These are phyloP conservation scores for Sitophilus oryzae DNA, from an alignment of 1,140 invertebrate genomes.

Conservation along the genomic window DNA sequence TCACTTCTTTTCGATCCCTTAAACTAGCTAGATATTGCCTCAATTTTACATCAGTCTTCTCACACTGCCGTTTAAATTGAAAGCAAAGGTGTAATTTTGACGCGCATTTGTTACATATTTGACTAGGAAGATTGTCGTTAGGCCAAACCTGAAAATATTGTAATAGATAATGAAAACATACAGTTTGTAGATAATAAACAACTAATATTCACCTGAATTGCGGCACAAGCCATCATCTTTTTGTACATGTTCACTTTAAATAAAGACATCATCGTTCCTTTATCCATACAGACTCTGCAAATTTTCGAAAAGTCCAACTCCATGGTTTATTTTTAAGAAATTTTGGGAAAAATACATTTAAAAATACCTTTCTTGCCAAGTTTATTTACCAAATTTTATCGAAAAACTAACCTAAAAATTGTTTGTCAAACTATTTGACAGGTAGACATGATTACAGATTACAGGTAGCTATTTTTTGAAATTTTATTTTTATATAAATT, in stretches of 20 bases:
- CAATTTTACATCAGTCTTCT: conserved; percentile 43
- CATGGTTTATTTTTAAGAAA: too few species aligned
- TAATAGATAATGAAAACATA: background rate
- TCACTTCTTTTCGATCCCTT: conserved; percentile 23
- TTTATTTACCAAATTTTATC: too few species aligned
- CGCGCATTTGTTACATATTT: conserved; percentile 46
- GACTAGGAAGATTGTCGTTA: conserved; percentile 44
- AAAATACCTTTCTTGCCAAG: too few species aligned
- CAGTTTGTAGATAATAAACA: too few species aligned
- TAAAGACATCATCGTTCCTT: conserved; percentile 43
- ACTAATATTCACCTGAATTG: conserved; percentile 40
- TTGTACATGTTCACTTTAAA: conserved; percentile 45
- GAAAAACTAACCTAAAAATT: too few species aligned
- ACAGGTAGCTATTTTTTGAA: too few species aligned
- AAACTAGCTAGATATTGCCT: conserved; percentile 34
- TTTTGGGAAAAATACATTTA: too few species aligned
- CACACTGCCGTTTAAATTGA: conserved; percentile 46
- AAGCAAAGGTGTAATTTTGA: conserved; percentile 45
- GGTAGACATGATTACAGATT: too few species aligned
- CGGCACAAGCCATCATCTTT: conserved; percentile 45
- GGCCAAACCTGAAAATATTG: conserved; percentile 43
- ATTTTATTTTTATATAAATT: too few species aligned
- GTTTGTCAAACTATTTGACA: too few species aligned
- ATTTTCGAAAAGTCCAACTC: conserved; percentile 42
- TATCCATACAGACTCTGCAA: conserved; percentile 42